Evolutionary conservation across 2,888 invertebrate species (phyloP).

Genomic region (Cataglyphis albicans): DNA sequence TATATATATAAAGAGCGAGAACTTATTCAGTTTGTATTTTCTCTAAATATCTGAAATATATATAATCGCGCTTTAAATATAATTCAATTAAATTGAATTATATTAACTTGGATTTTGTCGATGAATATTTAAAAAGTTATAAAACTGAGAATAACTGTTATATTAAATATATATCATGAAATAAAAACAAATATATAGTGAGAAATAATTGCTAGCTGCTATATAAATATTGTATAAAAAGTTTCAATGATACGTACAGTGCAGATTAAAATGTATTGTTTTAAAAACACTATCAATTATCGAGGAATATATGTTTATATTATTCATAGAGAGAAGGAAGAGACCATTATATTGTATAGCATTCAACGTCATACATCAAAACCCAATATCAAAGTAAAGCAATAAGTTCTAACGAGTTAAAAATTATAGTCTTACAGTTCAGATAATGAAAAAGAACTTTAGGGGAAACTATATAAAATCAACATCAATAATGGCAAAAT

Average conservation of each 20-base stretch:
- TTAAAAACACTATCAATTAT: slow-evolving; percentile 20
- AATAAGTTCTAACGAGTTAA: slow-evolving; percentile 43
- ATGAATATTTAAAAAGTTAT: slow-evolving; percentile 9
- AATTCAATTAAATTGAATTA: slow-evolving; percentile 10
- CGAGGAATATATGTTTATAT: slow-evolving; percentile 10
- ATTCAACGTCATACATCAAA: slow-evolving; percentile 31
- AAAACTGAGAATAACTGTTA: slow-evolving; percentile 22
- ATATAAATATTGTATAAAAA: neutral
- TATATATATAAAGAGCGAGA: neutral
- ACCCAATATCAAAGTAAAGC: slow-evolving; percentile 18
- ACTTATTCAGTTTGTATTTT: neutral
- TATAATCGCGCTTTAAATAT: neutral
- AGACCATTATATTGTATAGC: slow-evolving; percentile 29
- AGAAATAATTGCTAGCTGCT: neutral
- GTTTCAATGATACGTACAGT: slow-evolving; percentile 30
- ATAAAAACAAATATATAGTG: neutral
- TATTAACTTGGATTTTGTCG: neutral
- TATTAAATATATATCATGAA: slow-evolving; percentile 2
- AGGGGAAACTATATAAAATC: slow-evolving; percentile 28
- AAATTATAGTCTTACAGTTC: slow-evolving; percentile 33
- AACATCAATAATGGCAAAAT: slow-evolving; percentile 58
- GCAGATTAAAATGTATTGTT: slow-evolving; percentile 49
- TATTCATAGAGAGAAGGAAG: neutral
- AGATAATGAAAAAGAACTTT: slow-evolving; percentile 46
- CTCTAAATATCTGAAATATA: neutral